Conservation (phyloP, 2,113 vertebrate genomes). For the Verasper variegatus region DNA sequence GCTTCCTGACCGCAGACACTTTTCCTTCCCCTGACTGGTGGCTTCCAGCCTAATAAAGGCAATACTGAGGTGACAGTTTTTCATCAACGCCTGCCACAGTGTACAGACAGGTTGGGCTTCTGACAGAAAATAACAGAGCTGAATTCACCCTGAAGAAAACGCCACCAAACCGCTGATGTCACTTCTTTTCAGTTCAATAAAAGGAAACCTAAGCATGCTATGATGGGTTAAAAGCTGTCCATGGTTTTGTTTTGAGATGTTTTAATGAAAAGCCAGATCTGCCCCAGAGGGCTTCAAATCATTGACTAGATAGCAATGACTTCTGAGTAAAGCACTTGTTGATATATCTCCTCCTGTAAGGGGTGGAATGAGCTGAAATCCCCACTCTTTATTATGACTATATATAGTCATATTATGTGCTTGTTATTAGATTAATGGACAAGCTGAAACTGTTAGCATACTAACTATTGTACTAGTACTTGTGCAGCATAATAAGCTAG, state of each 20-base stretch:
- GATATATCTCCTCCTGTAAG: not conserved
- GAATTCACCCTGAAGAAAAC: slow-evolving; percentile 27
- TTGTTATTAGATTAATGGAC: not conserved
- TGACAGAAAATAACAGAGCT: slow-evolving; percentile 35
- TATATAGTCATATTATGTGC: not conserved
- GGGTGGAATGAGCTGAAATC: not conserved
- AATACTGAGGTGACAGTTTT: slow-evolving; percentile 60
- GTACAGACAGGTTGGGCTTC: slow-evolving; percentile 37
- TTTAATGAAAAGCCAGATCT: slow-evolving; percentile 36
- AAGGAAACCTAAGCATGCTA: not conserved
- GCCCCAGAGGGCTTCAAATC: not conserved
- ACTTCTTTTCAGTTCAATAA: slow-evolving; percentile 16
- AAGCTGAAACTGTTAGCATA: no score
- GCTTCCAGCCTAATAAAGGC: slow-evolving; percentile 41
- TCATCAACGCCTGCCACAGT: slow-evolving; percentile 47
- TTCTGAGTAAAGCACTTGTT: not conserved
- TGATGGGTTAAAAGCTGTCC: not conserved
- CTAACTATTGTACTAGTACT: no score
- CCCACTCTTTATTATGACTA: not conserved
- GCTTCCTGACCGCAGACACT: slow-evolving; percentile 6
- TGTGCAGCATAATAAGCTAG: no score
- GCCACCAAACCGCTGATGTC: slow-evolving; percentile 10
- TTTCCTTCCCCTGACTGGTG: not conserved
- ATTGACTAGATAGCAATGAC: not conserved
- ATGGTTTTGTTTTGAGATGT: slow-evolving; percentile 13